Evolutionary conservation across 2,888 invertebrate species (phyloP), one percentile per base, ranked within the genome.

Genomic region (Linnaemya tessellans): DNA sequence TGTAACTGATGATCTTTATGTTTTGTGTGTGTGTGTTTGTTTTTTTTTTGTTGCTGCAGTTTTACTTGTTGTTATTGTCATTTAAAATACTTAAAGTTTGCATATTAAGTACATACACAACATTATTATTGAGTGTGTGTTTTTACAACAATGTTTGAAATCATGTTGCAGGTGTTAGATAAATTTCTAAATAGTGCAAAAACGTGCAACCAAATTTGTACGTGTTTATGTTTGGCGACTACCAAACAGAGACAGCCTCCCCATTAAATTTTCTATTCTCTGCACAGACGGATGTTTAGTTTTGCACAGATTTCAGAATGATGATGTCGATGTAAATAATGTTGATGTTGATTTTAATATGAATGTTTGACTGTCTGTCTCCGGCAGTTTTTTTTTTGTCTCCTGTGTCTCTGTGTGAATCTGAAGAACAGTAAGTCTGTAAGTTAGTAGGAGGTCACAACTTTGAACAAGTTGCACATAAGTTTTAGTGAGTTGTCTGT

Each of bases 111-210:
- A 25, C 71, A 56, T 58, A 38, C 18, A 56, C 49, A 62, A 68
- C 30, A 75, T 38, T 41, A 75, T 49, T 54, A 51, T 56, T 74
- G 65, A 56, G 43, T 65, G 35, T 64, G 20, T 41, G 38, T 41
- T 3, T 9, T 70, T 77, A 22, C 51, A 30, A 79, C 81, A 84
- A 78, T 82, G 79, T 82, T 79, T 60, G 41, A 82, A 81, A 79
- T 79, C 81, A 85, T 85, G 85, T 75, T 87, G 87, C 87, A 87
- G 87, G 87, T 87, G 87, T 87, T 86, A 87, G 86, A 87, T 87
- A 85, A 87, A 87, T 87, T 84, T 86, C 87, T 87, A 87, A 87
- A 87, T 87, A 86, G 87, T 87, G 87, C 84, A 87, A 87, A 87
- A 87, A 86, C 87, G 87, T 87, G 87, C 80, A 80, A 73, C 70